Evolutionary conservation across 2,888 invertebrate species (phyloP).

Genomic region (Spilarctia lutea): DNA sequence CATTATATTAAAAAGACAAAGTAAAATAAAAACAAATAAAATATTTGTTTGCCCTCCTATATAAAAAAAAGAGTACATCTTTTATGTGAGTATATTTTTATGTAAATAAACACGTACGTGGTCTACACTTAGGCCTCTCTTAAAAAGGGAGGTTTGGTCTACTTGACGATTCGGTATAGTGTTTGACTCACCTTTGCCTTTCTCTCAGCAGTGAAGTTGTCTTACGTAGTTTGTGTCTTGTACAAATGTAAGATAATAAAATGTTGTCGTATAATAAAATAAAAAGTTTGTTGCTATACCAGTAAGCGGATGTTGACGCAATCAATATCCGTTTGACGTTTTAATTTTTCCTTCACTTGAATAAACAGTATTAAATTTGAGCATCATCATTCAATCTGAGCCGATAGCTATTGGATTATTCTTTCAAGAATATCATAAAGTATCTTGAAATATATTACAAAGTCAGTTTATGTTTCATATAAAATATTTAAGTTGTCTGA

Average conservation of each 20-base stretch:
- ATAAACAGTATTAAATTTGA: conserved; percentile 29
- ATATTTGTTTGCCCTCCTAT: too few species aligned
- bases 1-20: too few species aligned
- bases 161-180: too few species aligned
- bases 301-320: conserved; percentile 24
- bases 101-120: too few species aligned
- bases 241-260: background rate
- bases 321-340: conserved; percentile 34
- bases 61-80: too few species aligned
- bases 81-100: too few species aligned
- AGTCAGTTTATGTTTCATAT: background rate
- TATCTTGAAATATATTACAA: background rate
- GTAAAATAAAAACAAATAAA: too few species aligned
- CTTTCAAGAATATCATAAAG: background rate
- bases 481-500: background rate
- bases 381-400: conserved; percentile 45
- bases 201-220: too few species aligned
- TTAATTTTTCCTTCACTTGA: conserved; percentile 44
- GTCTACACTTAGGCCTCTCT: too few species aligned
- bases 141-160: too few species aligned
- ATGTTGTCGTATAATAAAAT: background rate
- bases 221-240: too few species aligned
- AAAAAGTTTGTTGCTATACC: background rate
- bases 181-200: too few species aligned
- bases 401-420: conserved; percentile 4